Evolutionary conservation across 1,140 invertebrate species (phyloP), one percentile per base, ranked within the genome.

Genomic region (Sinella curviseta): DNA sequence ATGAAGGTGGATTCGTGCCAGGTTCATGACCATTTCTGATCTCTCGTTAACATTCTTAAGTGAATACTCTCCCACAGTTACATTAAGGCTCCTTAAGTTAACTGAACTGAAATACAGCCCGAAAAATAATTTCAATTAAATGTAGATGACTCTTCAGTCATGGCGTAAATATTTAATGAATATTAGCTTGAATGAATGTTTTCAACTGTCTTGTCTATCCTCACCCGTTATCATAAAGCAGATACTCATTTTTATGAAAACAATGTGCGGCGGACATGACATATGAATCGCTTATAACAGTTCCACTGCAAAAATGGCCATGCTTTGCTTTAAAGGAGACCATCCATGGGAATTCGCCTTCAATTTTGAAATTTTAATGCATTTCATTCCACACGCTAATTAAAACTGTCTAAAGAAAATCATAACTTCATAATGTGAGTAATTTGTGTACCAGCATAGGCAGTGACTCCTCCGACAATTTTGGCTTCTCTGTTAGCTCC

Each of bases 291-390:
- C 14, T n/a, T 28, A 80, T 70, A 12, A 80, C 75, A 20, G 70
- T 3, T 1, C 78, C 78, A 0, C 74, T 36, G 55, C 78, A 80
- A 34, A 80, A 77, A 73, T 80, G 78, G 0, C 36, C 33, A 17
- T 65, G 34, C 28, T 80, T 54, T 35, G 75, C 36, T 74, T 80
- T 80, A 31, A 80, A 76, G 1, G 74, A 76, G 1, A 77, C 78
- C 26, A 80, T 75, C 78, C 78, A 80, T 0, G 78, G 78, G 54
- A 80, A 80, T 36, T 80, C 74, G 4, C 77, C 57, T 65, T 12
- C 16, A 26, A 65, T 12, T 8, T 26, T 12, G 24, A 65, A 12
- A n/a, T 65, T 4, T 65, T 8, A n/a, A 65, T 8, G 57, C 16
- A 65, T 12, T 8, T 48, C n/a, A 48, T 48, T 48, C 20, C 20